These are phyloP conservation scores for Polyodon spathula DNA, from an alignment of 2,113 vertebrate species.

Conservation along the genomic window DNA sequence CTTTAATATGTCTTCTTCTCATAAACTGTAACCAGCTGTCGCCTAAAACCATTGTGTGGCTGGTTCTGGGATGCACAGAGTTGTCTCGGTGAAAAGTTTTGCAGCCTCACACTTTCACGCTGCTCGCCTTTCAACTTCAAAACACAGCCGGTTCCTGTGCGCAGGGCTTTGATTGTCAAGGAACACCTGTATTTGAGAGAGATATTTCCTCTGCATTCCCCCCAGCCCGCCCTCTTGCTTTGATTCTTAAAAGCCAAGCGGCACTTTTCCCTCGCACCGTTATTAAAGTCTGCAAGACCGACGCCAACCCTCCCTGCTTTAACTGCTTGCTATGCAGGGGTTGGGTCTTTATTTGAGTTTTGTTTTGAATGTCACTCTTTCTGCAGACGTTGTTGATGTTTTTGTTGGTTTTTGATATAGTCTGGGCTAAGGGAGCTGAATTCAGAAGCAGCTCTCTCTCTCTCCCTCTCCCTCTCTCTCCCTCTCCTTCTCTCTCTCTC, in stretches of 20 bases:
- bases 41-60: too few relatives aligned
- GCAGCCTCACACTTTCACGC: background rate
- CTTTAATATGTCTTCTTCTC: too few relatives aligned
- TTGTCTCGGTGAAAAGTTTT: too few relatives aligned
- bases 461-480: background rate
- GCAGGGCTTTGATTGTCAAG: slow-evolving; percentile 2
- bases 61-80: too few relatives aligned
- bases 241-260: background rate
- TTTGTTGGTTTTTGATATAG: too few relatives aligned
- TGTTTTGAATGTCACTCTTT: too few relatives aligned
- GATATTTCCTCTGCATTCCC: background rate
- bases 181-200: slow-evolving; percentile 5
- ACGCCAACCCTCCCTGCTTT: background rate
- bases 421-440: too few relatives aligned
- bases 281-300: slow-evolving; percentile 5
- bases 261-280: background rate
- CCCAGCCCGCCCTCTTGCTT: background rate
- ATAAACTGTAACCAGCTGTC: too few relatives aligned
- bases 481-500: background rate
- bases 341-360: too few relatives aligned
- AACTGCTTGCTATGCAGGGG: background rate
- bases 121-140: background rate
- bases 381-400: too few relatives aligned
- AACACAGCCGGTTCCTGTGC: background rate
- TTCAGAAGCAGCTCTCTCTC: too few relatives aligned